A percentile compares a stretch with the other conserved stretches of the same genome.
phyloP scores from a whole-genome alignment of 2,797 vertebrate species.

The Falco concolor region DNA sequence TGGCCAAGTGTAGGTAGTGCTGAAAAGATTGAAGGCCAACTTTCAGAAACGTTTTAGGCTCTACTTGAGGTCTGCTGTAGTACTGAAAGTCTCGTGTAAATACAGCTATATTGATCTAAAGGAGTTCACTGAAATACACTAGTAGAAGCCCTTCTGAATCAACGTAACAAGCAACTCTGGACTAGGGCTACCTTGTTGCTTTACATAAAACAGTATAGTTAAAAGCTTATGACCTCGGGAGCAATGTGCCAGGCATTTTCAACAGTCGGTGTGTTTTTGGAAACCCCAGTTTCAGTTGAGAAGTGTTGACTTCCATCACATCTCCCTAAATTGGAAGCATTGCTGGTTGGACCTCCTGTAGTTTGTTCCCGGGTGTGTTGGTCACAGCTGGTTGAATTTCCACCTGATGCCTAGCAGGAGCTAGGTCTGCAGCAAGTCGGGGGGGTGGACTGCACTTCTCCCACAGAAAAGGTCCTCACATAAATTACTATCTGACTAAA shows the following conservation, averaged over 20 bases:
- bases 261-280: neutral
- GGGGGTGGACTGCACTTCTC: neutral
- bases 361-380: neutral
- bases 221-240: neutral
- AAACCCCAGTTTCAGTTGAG: neutral
- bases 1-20: neutral
- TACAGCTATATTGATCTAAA: neutral
- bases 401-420: neutral
- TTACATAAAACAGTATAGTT: neutral
- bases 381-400: neutral
- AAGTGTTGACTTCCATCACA: neutral
- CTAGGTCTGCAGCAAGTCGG: neutral
- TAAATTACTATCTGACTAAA: constrained; percentile 1
- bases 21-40: neutral
- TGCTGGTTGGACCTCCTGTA: neutral
- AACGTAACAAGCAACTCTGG: neutral
- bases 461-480: neutral
- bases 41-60: neutral
- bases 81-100: neutral
- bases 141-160: neutral
- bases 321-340: neutral
- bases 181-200: neutral
- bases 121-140: neutral
- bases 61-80: neutral
- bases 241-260: neutral